Conservation (phyloP, 2,113 vertebrate genomes). For the Tenebrosternarchus preto region DNA sequence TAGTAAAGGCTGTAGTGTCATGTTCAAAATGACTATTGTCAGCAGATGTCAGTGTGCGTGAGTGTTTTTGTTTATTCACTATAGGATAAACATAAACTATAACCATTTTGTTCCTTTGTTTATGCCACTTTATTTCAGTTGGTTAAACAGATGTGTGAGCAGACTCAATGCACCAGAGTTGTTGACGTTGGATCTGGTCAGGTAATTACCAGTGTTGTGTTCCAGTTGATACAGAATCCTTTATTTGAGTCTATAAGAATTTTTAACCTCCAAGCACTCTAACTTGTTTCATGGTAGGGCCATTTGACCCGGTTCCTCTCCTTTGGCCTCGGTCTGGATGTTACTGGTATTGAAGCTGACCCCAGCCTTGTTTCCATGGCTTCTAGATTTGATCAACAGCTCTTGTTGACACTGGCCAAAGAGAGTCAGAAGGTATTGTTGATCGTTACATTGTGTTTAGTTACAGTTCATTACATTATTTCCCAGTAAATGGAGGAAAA, state of each 20-base stretch:
- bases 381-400: constrained; percentile 76
- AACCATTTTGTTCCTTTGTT: background rate
- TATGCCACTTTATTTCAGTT: constrained; percentile 68
- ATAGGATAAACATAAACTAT: background rate
- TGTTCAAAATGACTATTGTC: background rate
- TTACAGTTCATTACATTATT: background rate
- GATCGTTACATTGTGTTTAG: too few relatives aligned
- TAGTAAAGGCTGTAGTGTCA: background rate
- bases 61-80: background rate
- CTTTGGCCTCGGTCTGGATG: constrained; percentile 80
- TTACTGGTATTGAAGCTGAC: constrained; percentile 86
- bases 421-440: constrained; percentile 61
- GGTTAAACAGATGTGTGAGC: constrained; percentile 80
- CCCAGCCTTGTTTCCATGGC: constrained; percentile 74
- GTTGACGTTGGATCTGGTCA: constrained; percentile 93
- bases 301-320: constrained; percentile 88
- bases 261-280: background rate
- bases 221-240: background rate
- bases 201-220: constrained; percentile 67
- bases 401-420: constrained; percentile 76
- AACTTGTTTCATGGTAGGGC: constrained; percentile 71
- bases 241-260: background rate
- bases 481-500: background rate
- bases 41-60: background rate
- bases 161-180: constrained; percentile 74